phyloP scores from a whole-genome alignment of 2,888 invertebrate genomes.

The Macrophya alboannulata region DNA sequence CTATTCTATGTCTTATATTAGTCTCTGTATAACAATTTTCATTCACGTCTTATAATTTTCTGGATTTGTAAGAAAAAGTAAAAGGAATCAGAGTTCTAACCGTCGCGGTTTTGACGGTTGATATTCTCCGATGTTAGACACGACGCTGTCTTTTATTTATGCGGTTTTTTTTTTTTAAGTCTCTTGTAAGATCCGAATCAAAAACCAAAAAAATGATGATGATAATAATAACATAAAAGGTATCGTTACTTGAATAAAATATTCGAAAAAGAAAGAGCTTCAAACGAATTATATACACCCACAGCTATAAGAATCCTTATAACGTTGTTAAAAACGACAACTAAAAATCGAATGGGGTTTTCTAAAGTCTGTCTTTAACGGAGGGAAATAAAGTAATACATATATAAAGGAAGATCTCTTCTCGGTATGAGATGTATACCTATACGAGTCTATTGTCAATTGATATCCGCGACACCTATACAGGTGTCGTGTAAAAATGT shows the following conservation, averaged over 20 bases:
- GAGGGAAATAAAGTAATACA: neutral
- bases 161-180: neutral
- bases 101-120: neutral
- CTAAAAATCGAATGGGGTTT: neutral
- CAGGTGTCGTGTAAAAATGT: neutral
- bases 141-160: neutral
- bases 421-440: constrained; percentile 3
- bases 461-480: neutral
- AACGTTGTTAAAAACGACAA: neutral
- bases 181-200: neutral
- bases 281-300: neutral
- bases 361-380: neutral
- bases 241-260: neutral
- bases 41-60: neutral
- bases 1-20: neutral
- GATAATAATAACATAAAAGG: no score
- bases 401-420: constrained; percentile 11
- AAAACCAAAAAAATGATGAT: neutral
- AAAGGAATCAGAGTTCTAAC: neutral
- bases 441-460: neutral
- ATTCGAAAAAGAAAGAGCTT: neutral
- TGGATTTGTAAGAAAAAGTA: neutral
- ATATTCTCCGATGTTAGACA: neutral
- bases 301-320: neutral
- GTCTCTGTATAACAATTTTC: neutral